Evolutionary conservation across 2,113 vertebrate species (phyloP).

Genomic region (Tragelaphus imberbis): DNA sequence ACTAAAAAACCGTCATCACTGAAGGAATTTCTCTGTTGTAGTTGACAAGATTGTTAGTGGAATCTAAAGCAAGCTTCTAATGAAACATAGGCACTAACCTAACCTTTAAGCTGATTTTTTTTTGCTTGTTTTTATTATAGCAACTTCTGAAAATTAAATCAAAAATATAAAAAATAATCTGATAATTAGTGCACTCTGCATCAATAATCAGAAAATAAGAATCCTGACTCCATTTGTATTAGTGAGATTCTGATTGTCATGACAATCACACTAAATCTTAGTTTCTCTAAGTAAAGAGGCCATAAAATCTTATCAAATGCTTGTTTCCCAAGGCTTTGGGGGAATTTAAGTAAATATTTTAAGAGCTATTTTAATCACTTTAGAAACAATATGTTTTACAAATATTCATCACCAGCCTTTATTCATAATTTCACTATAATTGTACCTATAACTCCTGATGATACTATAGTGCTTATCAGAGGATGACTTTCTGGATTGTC

Average conservation of each 20-base stretch:
- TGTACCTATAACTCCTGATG: background rate
- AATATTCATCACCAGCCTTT: background rate
- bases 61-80: background rate
- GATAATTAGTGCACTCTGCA: background rate
- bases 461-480: background rate
- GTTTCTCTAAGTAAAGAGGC: background rate
- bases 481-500: background rate
- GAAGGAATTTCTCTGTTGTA: background rate
- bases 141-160: slow-evolving; percentile 22
- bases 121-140: background rate
- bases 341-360: background rate
- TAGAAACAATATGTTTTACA: background rate
- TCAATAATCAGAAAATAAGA: background rate
- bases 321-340: background rate
- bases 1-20: background rate
- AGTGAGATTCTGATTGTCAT: background rate
- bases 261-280: background rate
- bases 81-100: background rate
- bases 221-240: background rate
- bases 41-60: background rate
- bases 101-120: background rate
- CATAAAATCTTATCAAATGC: background rate
- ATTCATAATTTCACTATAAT: background rate
- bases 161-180: slow-evolving; percentile 11
- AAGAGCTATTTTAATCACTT: slow-evolving; percentile 2